Percentiles rank a stretch among this genome's conserved stretches.
These are phyloP conservation scores for Dastarcus helophoroides DNA, from an alignment of 2,888 invertebrate genomes.

Conservation along the genomic window DNA sequence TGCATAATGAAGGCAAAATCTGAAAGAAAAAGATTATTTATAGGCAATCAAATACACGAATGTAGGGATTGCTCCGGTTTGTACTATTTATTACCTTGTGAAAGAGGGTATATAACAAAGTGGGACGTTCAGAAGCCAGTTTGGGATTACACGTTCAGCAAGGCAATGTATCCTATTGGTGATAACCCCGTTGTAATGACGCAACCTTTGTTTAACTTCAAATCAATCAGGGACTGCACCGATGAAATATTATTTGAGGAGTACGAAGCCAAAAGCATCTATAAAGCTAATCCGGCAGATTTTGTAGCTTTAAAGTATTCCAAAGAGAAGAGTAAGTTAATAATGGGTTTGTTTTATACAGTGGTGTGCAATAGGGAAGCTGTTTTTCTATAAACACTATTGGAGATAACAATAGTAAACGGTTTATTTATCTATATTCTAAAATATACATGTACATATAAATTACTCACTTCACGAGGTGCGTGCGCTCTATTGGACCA, in stretches of 20 bases:
- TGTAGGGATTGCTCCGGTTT: constrained; percentile 92
- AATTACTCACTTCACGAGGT: no score
- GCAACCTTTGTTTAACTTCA: constrained; percentile 89
- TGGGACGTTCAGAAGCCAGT: constrained; percentile 94
- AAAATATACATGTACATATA: no score
- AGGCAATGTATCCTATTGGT: constrained; percentile 67
- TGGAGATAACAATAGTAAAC: no score
- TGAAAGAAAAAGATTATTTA: constrained; percentile 84
- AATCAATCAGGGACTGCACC: constrained; percentile 84
- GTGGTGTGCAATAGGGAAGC: no score
- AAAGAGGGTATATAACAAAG: constrained; percentile 89
- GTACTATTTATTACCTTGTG: constrained; percentile 87
- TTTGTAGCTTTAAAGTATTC: constrained; percentile 41
- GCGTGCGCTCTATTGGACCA: no score
- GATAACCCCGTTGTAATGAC: constrained; percentile 79
- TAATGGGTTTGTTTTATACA: no score
- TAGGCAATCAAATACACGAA: constrained; percentile 91
- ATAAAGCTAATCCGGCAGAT: constrained; percentile 67
- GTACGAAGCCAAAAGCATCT: constrained; percentile 77
- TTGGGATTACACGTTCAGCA: constrained; percentile 91
- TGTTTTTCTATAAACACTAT: no score
- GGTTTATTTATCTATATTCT: no score
- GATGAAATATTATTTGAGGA: constrained; percentile 97
- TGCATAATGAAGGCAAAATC: constrained; percentile 98
- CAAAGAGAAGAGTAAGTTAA: constrained; percentile 13